These are phyloP conservation scores for Lycaena phlaeas DNA, from an alignment of 2,888 invertebrate species.

Conservation along the genomic window DNA sequence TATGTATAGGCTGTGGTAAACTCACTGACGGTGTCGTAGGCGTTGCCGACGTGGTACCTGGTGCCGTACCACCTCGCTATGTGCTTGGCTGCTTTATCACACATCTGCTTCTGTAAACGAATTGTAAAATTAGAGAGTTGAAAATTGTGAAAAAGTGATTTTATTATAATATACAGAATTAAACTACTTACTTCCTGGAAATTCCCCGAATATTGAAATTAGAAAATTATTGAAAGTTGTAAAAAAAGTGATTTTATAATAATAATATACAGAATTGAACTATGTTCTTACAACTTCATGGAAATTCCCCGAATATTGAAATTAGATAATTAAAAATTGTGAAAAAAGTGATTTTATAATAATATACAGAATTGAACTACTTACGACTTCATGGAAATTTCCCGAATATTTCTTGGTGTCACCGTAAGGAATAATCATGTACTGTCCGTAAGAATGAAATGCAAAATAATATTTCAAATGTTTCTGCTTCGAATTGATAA, in stretches of 20 bases:
- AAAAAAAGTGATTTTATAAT: no score
- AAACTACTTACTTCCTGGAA: conserved; percentile 35
- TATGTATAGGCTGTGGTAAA: no score
- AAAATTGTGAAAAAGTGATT: no score
- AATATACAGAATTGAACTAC: conserved; percentile 6
- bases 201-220: conserved; percentile 46
- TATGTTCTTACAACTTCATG: no score
- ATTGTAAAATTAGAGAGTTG: no score
- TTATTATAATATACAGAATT: not conserved
- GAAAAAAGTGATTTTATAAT: no score
- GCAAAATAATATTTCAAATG: conserved; percentile 67
- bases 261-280: no score
- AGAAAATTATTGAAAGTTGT: no score
- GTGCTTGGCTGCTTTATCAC: conserved; percentile 19
- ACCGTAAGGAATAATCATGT: conserved; percentile 72
- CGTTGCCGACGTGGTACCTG: conserved; percentile 36
- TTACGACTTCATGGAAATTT: conserved; percentile 53
- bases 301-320: no score
- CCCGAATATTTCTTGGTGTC: conserved; percentile 32
- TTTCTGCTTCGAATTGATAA: conserved; percentile 33
- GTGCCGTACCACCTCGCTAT: conserved; percentile 29
- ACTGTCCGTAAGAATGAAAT: conserved; percentile 78
- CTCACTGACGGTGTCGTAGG: conserved; percentile 51
- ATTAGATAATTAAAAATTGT: no score
- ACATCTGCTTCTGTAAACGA: conserved; percentile 32